A percentile compares a stretch with the other conserved stretches of the same genome.
Conservation (phyloP, 2,888 invertebrate species). For the Linnaemya vulpina region DNA sequence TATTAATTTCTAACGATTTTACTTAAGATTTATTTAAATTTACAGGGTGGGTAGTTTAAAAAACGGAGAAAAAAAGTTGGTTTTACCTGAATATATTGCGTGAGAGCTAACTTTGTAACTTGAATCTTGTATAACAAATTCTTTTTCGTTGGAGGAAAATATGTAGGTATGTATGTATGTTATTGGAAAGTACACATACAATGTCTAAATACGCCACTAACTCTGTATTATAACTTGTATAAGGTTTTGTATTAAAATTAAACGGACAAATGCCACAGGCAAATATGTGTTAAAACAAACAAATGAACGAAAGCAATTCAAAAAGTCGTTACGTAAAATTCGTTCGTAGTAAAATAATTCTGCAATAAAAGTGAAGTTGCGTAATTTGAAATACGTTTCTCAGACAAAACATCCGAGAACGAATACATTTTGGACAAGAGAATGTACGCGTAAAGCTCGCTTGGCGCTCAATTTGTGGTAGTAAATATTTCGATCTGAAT, state of each 20-base stretch:
- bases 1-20: slow-evolving; percentile 58
- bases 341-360: background rate
- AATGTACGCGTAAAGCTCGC: too few species aligned
- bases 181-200: slow-evolving; percentile 42
- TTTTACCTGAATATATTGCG: background rate
- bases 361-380: too few species aligned
- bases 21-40: slow-evolving; percentile 68
- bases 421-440: too few species aligned
- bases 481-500: too few species aligned
- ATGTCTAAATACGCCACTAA: slow-evolving; percentile 53
- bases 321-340: background rate
- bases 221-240: slow-evolving; percentile 28
- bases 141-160: slow-evolving; percentile 37
- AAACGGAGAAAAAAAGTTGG: background rate
- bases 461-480: too few species aligned
- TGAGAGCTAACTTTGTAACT: slow-evolving; percentile 34
- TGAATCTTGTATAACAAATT: slow-evolving; percentile 10
- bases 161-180: too few species aligned
- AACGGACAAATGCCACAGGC: slow-evolving; percentile 52
- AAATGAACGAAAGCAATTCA: slow-evolving; percentile 11
- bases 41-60: slow-evolving; percentile 57
- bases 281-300: slow-evolving; percentile 4
- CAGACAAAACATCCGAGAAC: too few species aligned
- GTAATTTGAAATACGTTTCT: too few species aligned
- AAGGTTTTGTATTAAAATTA: slow-evolving; percentile 23